Evolutionary conservation across 2,113 vertebrate genomes (phyloP).

Genomic region (Pao palembangensis): DNA sequence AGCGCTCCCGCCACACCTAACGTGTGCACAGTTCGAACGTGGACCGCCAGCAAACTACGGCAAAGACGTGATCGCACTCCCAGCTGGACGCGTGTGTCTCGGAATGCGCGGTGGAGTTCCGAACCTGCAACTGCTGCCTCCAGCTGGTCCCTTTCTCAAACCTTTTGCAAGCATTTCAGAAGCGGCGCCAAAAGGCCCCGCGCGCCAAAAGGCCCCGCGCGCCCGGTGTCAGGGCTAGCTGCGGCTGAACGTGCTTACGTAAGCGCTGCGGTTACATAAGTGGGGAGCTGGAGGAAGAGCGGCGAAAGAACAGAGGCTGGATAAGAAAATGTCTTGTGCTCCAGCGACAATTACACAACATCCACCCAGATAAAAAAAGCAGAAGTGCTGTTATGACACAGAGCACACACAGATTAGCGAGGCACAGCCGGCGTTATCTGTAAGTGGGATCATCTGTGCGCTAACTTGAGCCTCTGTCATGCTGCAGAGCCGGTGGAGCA

Average conservation of each 20-base stretch:
- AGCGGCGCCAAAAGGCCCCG: conserved; percentile 22
- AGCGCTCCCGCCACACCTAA: too few species aligned
- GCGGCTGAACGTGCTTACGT: conserved; percentile 47
- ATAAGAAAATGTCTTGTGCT: conserved; percentile 31
- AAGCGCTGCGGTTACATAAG: conserved; percentile 59
- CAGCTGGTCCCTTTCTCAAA: background rate
- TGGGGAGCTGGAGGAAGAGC: conserved; percentile 43
- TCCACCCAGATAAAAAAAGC: background rate
- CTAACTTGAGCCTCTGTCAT: conserved; percentile 26
- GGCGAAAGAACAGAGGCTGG: conserved; percentile 32
- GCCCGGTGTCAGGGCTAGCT: conserved; percentile 37
- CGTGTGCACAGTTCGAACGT: too few species aligned
- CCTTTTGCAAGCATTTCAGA: conserved; percentile 17
- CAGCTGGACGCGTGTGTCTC: too few species aligned
- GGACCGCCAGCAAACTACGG: too few species aligned
- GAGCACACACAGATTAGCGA: background rate
- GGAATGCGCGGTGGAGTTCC: too few species aligned
- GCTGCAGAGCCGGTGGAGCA: conserved; percentile 6
- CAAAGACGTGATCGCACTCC: too few species aligned
- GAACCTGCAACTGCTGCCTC: too few species aligned
- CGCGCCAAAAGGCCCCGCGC: conserved; percentile 24
- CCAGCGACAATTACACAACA: conserved; percentile 4
- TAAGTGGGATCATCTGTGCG: background rate
- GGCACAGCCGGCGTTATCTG: background rate
- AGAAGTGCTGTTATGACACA: too few species aligned